Conservation (phyloP, 1,140 invertebrate species). For the Nephotettix cincticeps region DNA sequence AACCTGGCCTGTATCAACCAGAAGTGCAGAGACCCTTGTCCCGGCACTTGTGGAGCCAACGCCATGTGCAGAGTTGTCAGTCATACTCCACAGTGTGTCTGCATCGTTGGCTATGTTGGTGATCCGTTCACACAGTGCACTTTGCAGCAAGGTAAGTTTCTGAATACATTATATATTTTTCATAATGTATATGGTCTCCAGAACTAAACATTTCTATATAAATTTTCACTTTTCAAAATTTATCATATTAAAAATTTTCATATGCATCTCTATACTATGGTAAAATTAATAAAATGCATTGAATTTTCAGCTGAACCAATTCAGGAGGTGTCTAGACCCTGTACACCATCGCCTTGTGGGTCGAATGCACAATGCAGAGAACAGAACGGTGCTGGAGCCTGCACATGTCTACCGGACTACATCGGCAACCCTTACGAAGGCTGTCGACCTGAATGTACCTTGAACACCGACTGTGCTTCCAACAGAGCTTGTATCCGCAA, state of each 20-base stretch:
- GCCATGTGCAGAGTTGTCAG: constrained; percentile 57
- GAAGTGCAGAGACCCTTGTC: constrained; percentile 64
- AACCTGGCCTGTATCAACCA: constrained; percentile 60
- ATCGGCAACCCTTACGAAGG: constrained; percentile 72
- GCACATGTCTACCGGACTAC: constrained; percentile 65
- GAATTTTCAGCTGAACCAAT: constrained; percentile 36
- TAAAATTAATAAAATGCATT: too few species aligned
- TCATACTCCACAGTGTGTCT: constrained; percentile 66
- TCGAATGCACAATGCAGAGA: constrained; percentile 72
- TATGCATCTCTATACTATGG: not conserved
- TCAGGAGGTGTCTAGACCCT: constrained; percentile 53
- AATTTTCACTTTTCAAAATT: too few species aligned
- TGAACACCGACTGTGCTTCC: constrained; percentile 68
- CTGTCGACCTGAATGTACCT: constrained; percentile 69
- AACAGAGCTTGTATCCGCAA: constrained; percentile 67
- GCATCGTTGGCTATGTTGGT: constrained; percentile 56
- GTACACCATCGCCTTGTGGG: constrained; percentile 69
- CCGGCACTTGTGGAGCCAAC: constrained; percentile 55
- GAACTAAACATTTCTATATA: too few species aligned
- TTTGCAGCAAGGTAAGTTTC: constrained; percentile 52
- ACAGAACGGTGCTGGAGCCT: constrained; percentile 63
- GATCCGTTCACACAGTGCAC: constrained; percentile 46
- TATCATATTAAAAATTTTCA: not conserved
- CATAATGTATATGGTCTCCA: too few species aligned
- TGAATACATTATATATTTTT: not conserved